Evolutionary conservation across 2,888 invertebrate species (phyloP), one percentile per base, ranked within the genome.

Genomic region (Metalampra italica): DNA sequence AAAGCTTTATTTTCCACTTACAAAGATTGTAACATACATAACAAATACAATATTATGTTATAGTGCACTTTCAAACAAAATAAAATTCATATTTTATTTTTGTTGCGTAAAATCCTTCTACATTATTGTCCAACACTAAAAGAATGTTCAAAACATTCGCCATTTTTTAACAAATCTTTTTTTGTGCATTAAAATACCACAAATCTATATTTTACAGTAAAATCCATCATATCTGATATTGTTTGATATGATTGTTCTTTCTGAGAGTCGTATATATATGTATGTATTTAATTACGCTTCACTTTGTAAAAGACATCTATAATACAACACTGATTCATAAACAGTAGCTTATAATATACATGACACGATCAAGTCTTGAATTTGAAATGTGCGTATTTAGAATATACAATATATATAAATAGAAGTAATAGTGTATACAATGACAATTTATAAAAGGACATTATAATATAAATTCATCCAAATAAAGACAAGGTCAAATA

Each of bases 1-100:
- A 87, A 87, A 87, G 87, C 86, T 86, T 84, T 66, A 64, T 77
- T 84, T 83, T 81, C 72, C 75, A 75, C 78, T 82, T 85, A 86
- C 58, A 77, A 76, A 69, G 68, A 69, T 60, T 70, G 68, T 72
- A 69, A 74, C 62, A 66, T 65, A 72, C 62, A 64, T 65, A 73
- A 69, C 58, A 64, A 62, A 62, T 57, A 56, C 56, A 52, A 70
- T 65, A 60, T 55, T 49, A 53, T 36, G 22, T 49, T 47, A 55
- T 55, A 57, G 57, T 58, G 56, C 49, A 51, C 51, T 40, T 42
- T 62, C 56, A 55, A 59, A 54, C 52, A 59, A 71, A 60, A 55
- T 47, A 54, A 22, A 7, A n/a, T 29, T 36, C 36, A 36, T n/a
- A 30, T 43, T 13, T 29, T 15, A 15, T 48, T 49, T 55, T 57